Evolutionary conservation across 2,113 vertebrate genomes (phyloP).

Genomic region (Oceanites oceanicus): DNA sequence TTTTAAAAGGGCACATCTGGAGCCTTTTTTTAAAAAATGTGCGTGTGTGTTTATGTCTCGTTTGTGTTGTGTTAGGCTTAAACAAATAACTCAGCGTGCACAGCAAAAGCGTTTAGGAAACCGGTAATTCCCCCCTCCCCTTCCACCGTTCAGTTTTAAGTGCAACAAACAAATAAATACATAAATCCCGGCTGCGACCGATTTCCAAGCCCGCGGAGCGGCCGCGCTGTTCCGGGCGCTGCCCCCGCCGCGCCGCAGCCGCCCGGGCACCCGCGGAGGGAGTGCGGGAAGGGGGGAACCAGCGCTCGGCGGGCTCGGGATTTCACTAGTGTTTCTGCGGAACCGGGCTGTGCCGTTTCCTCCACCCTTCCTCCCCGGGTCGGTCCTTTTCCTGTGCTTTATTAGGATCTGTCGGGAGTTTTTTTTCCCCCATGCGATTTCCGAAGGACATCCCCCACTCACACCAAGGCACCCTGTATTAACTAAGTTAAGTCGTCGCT

Average conservation of each 20-base stretch:
- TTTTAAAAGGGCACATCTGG: conserved; percentile 63
- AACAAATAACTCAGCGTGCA: conserved; percentile 32
- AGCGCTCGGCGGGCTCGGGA: neutral
- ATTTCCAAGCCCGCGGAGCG: neutral
- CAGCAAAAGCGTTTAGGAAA: conserved; percentile 36
- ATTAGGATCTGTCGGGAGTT: neutral
- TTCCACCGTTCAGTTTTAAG: conserved; percentile 29
- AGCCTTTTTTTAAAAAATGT: conserved; percentile 50
- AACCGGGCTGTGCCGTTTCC: neutral
- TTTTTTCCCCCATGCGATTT: neutral
- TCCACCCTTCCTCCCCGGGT: neutral
- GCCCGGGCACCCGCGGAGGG: neutral
- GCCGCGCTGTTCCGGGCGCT: neutral
- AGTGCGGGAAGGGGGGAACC: neutral
- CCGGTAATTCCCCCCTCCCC: neutral
- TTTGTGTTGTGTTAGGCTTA: conserved; percentile 47
- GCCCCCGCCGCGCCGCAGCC: neutral
- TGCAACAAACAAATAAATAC: conserved; percentile 53
- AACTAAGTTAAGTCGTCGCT: neutral
- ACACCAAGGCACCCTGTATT: neutral
- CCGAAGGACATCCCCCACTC: neutral
- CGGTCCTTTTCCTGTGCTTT: neutral
- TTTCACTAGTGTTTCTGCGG: neutral
- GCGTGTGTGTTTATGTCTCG: conserved; percentile 59
- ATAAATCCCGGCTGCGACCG: neutral